These are phyloP conservation scores for Hippoglossus stenolepis DNA, from an alignment of 2,113 vertebrate species.

Conservation along the genomic window DNA sequence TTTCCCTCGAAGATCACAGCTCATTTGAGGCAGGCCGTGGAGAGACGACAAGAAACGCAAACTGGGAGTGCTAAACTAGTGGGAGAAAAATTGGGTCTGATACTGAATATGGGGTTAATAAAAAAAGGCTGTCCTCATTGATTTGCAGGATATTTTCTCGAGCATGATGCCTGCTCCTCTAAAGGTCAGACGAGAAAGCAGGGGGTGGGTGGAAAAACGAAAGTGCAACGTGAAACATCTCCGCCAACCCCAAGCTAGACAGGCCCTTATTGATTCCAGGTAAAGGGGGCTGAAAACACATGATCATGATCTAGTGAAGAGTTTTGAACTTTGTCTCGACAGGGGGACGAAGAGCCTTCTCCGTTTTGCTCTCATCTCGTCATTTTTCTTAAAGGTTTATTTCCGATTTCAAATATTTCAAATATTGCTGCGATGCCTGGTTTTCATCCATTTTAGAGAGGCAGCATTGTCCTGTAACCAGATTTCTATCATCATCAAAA, in stretches of 20 bases:
- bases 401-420: too few relatives aligned
- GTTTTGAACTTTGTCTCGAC: neutral
- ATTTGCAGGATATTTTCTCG: slow-evolving; percentile 69
- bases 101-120: slow-evolving; percentile 55
- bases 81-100: neutral
- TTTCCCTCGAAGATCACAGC: neutral
- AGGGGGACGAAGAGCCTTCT: neutral
- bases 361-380: too few relatives aligned
- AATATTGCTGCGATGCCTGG: neutral
- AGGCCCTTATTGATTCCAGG: slow-evolving; percentile 63
- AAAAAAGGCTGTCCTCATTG: slow-evolving; percentile 54
- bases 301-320: slow-evolving; percentile 17
- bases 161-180: slow-evolving; percentile 59
- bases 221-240: slow-evolving; percentile 45
- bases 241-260: slow-evolving; percentile 38
- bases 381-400: too few relatives aligned
- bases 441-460: neutral
- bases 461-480: neutral
- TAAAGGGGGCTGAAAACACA: slow-evolving; percentile 15
- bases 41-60: neutral
- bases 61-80: neutral
- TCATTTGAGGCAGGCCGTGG: neutral
- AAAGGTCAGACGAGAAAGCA: slow-evolving; percentile 66
- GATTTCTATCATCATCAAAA: neutral
- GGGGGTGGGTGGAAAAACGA: slow-evolving; percentile 35